These are phyloP conservation scores for Stenoptilia bipunctidactyla DNA, from an alignment of 2,888 invertebrate species.

Conservation along the genomic window DNA sequence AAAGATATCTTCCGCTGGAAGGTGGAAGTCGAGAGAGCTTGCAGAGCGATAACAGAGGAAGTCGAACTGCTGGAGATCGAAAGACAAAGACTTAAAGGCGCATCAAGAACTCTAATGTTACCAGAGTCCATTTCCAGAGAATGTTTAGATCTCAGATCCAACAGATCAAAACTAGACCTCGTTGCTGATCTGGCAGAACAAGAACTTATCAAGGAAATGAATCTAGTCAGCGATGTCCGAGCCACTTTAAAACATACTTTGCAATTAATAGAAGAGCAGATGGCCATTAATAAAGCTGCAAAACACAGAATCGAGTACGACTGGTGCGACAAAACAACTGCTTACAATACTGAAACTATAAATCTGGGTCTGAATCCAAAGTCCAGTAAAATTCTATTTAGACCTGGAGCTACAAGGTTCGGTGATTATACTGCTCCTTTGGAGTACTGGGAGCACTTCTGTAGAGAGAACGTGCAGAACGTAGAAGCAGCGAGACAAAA, in stretches of 20 bases:
- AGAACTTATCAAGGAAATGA: constrained; percentile 81
- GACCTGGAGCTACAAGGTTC: constrained; percentile 84
- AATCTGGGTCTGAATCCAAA: constrained; percentile 78
- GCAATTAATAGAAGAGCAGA: constrained; percentile 77
- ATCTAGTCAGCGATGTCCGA: constrained; percentile 78
- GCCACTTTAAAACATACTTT: constrained; percentile 73
- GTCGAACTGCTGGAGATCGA: constrained; percentile 77
- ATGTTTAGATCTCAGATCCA: constrained; percentile 78
- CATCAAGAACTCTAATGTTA: constrained; percentile 74
- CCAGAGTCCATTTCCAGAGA: constrained; percentile 84
- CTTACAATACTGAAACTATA: constrained; percentile 80
- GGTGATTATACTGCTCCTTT: constrained; percentile 77
- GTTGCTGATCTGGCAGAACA: constrained; percentile 83
- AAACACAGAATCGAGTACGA: constrained; percentile 89
- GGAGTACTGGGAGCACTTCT: constrained; percentile 88
- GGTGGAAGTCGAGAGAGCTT: constrained; percentile 78
- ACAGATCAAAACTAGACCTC: constrained; percentile 79
- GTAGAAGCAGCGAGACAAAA: constrained; percentile 82
- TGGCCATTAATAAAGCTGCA: constrained; percentile 81
- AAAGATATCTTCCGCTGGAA: constrained; percentile 82
- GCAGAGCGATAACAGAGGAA: constrained; percentile 78
- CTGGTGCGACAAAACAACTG: constrained; percentile 91
- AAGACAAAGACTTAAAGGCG: constrained; percentile 76
- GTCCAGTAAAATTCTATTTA: constrained; percentile 80
- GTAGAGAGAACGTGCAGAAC: constrained; percentile 81